Percentiles rank a stretch among this genome's conserved stretches.
Conservation (phyloP, 2,797 vertebrate species). For the Eulemur mongoz region DNA sequence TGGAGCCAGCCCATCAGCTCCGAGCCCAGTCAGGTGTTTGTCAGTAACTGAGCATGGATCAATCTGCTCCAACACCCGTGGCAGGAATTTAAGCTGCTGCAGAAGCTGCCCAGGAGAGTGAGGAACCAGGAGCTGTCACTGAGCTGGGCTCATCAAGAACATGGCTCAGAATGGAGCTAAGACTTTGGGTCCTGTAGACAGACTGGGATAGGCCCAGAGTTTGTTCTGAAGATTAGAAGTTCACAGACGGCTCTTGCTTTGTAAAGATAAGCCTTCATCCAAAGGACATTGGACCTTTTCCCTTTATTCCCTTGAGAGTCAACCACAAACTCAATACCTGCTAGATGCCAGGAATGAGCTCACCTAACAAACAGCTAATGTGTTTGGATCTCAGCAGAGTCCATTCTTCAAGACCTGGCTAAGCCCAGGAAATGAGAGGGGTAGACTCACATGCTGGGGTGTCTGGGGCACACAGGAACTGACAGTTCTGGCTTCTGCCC, state of each 20-base stretch:
- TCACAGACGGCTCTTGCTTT: neutral
- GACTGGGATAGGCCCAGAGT: neutral
- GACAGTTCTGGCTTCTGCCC: neutral
- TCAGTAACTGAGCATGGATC: neutral
- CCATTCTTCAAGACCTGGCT: neutral
- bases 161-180: neutral
- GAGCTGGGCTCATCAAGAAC: neutral
- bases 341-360: neutral
- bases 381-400: neutral
- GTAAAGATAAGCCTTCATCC: neutral
- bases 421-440: neutral
- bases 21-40: neutral
- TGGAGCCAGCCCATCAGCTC: neutral
- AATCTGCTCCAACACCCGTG: neutral
- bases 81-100: neutral
- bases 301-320: neutral
- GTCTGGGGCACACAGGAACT: no score
- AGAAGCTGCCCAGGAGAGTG: neutral
- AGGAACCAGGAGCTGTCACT: neutral
- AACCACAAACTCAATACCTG: neutral
- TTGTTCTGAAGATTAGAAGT: neutral
- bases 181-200: neutral
- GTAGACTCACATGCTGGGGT: neutral
- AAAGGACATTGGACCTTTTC: neutral
- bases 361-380: neutral